Percentiles rank a stretch among this genome's conserved stretches.
phyloP scores from a whole-genome alignment of 2,888 invertebrate genomes.

The Andrena bicolor region DNA sequence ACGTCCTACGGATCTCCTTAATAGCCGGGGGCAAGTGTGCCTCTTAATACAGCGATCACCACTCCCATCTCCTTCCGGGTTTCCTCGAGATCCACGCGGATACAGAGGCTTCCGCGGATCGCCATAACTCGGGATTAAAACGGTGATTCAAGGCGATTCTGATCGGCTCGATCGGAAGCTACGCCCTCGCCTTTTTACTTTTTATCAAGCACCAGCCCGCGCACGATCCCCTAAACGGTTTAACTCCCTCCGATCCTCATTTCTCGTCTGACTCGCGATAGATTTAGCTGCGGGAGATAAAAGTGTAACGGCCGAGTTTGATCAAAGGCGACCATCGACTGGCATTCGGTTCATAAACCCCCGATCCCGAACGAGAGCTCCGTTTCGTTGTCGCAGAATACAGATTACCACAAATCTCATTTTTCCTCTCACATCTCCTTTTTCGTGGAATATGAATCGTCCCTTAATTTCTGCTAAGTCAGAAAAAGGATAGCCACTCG shows the following conservation, averaged over 20 bases:
- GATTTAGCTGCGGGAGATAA: conserved; percentile 59
- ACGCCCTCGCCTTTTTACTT: conserved; percentile 44
- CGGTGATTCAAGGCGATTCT: conserved; percentile 57
- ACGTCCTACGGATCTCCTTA: conserved; percentile 36
- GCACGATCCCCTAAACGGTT: conserved; percentile 64
- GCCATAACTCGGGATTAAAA: conserved; percentile 69
- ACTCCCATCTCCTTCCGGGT: conserved; percentile 27
- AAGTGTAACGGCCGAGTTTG: conserved; percentile 58
- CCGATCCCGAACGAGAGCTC: conserved; percentile 12
- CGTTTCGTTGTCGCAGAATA: conserved; percentile 16
- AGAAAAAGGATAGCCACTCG: too few species aligned
- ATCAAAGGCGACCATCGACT: conserved; percentile 59
- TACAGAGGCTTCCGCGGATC: conserved; percentile 34
- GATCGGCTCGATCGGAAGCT: conserved; percentile 41
- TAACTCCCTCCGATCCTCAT: conserved; percentile 41
- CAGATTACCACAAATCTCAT: conserved; percentile 32
- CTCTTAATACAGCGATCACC: conserved; percentile 45
- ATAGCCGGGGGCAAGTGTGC: conserved; percentile 22
- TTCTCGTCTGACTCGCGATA: conserved; percentile 43
- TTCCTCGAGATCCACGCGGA: conserved; percentile 35
- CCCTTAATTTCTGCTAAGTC: too few species aligned
- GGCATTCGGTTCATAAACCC: conserved; percentile 52
- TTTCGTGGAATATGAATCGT: neutral
- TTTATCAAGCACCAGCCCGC: conserved; percentile 54
- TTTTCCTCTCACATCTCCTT: conserved; percentile 6